Base-by-base conservation (phyloP, 2,888 invertebrate species). In the Escarpia spicata region DNA sequence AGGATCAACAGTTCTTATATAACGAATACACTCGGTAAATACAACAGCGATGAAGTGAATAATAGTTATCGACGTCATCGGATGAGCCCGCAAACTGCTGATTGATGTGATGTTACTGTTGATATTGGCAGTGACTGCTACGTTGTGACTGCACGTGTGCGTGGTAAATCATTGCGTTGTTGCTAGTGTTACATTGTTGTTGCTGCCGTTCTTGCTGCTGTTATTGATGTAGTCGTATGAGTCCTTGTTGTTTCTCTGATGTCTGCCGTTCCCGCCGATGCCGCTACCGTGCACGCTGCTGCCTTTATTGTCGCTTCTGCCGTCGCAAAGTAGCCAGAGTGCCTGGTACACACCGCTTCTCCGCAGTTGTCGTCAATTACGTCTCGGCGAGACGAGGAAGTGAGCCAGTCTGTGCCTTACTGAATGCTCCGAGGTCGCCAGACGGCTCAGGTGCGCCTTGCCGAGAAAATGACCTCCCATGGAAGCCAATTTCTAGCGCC, bases 401-500 rank as follows among this genome's bases (percentile, higher is more conserved):
- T 75, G 75, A 3, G 26, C 75, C 26, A 75, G 26, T 0, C 75
- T 75, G 75, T 26, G 75, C 75, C n/a, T 26, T 75, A 75, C 75
- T 26, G 19, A 75, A 26, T 75, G 75, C 75, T 75, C 26, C 75
- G 19, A 19, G 75, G 26, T 6, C 75, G 75, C 19, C 19, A 3
- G 75, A 6, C 75, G 75, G 19, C 75, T 75, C 75, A 75, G 75
- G 75, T 75, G 75, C 26, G 26, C 19, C n/a, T 15, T 75, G 75
- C 75, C 75, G 75, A 75, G 75, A 75, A 75, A 75, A 75, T 75
- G 19, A 75, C 26, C 75, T 75, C 75, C 75, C 26, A 26, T 26
- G 75, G 75, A 26, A 75, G 75, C 75, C 75, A 75, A 75, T 75
- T 75, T 75, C 75, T 75, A 26, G 75, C n/a, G 75, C n/a, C 75